Conservation (phyloP, 2,113 vertebrate species). For the Neogale vison region DNA sequence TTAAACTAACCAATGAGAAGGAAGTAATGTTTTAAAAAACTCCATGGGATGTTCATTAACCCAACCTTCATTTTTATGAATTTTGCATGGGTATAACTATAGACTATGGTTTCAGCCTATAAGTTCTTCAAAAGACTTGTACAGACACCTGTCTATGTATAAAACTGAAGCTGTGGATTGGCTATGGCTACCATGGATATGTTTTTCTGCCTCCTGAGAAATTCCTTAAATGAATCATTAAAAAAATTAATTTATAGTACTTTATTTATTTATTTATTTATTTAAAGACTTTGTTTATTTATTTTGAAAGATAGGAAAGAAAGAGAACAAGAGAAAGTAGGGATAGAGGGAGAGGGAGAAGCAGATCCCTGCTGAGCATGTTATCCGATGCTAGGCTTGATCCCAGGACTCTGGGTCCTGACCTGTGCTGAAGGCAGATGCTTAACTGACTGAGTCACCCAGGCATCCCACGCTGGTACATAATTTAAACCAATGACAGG, state of each 20-base stretch:
- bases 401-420: not conserved
- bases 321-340: no score
- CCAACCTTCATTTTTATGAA: not conserved
- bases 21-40: not conserved
- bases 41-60: not conserved
- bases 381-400: fast-evolving
- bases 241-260: not conserved
- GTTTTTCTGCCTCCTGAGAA: not conserved
- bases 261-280: no score
- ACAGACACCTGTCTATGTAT: not conserved
- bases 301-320: no score
- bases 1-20: not conserved
- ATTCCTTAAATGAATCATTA: not conserved
- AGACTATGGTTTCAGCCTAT: not conserved
- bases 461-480: not conserved
- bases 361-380: not conserved
- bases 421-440: not conserved
- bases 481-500: not conserved
- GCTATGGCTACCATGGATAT: fast-evolving
- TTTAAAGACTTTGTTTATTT: no score
- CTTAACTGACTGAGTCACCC: not conserved
- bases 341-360: no score
- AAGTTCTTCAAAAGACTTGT: not conserved
- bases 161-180: not conserved
- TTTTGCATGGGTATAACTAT: not conserved